Conservation (phyloP, 2,888 invertebrate genomes). For the Xestia sexstrigata region DNA sequence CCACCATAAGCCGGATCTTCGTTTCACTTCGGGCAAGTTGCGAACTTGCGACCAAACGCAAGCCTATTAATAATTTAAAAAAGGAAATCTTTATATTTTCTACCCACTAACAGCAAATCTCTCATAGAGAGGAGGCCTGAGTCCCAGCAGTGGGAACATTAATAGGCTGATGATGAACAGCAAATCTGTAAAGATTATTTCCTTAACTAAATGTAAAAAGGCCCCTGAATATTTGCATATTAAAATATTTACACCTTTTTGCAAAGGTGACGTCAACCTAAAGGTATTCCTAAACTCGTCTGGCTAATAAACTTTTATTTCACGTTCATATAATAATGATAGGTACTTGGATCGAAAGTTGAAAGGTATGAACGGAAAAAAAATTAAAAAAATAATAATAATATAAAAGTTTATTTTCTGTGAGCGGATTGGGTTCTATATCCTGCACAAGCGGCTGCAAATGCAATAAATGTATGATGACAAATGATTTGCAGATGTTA, state of each 20-base stretch:
- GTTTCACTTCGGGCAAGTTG: neutral
- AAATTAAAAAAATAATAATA: constrained; percentile 16
- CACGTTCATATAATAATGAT: constrained; percentile 33
- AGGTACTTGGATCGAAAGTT: constrained; percentile 18
- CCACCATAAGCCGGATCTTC: neutral
- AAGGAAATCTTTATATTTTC: neutral
- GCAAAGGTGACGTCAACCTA: constrained; percentile 44
- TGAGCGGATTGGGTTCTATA: constrained; percentile 28
- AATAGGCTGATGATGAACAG: too few species aligned
- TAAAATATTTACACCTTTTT: constrained; percentile 24
- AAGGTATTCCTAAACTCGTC: constrained; percentile 38
- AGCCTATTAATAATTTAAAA: neutral
- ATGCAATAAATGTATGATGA: constrained; percentile 37
- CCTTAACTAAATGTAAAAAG: constrained; percentile 14
- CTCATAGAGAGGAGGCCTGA: too few species aligned
- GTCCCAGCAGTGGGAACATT: too few species aligned
- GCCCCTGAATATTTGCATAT: constrained; percentile 19
- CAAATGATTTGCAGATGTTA: neutral
- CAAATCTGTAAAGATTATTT: neutral
- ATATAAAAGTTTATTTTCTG: constrained; percentile 2
- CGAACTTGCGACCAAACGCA: neutral
- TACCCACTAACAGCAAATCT: neutral
- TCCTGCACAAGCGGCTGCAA: constrained; percentile 25
- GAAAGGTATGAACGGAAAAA: neutral
- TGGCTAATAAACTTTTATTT: constrained; percentile 54